Evolutionary conservation across 2,113 vertebrate species (phyloP).

Genomic region (Pomatorhinus ruficollis): DNA sequence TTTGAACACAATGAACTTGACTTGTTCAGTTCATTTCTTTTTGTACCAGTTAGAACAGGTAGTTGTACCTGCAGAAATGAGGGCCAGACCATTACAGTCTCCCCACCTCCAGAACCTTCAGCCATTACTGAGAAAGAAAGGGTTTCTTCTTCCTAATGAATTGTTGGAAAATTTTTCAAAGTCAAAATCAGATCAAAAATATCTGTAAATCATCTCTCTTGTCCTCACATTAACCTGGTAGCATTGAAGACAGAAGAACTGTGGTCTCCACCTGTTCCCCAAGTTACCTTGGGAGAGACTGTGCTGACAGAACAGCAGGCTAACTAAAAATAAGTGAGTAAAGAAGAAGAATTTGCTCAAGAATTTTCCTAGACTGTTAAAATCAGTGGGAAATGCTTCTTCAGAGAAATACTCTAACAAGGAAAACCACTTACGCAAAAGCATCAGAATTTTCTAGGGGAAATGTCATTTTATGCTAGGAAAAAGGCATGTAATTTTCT

Average conservation of each 20-base stretch:
- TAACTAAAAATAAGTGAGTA: not conserved
- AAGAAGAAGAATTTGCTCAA: not conserved
- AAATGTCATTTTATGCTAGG: not conserved
- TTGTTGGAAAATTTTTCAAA: not conserved
- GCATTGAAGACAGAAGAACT: not conserved
- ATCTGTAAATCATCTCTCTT: not conserved
- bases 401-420: not conserved
- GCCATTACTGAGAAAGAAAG: not conserved
- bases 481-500: not conserved
- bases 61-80: not conserved
- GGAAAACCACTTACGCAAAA: slow-evolving; percentile 8
- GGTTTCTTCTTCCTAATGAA: not conserved
- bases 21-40: not conserved
- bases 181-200: not conserved
- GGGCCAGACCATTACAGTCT: not conserved
- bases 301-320: not conserved
- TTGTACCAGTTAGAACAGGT: not conserved
- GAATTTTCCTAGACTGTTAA: not conserved
- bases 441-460: not conserved
- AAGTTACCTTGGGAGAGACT: not conserved
- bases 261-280: not conserved
- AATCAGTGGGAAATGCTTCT: not conserved
- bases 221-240: not conserved
- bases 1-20: not conserved
- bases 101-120: not conserved